Conservation (phyloP, 2,797 vertebrate species). For the Dromococcyx pavoninus region DNA sequence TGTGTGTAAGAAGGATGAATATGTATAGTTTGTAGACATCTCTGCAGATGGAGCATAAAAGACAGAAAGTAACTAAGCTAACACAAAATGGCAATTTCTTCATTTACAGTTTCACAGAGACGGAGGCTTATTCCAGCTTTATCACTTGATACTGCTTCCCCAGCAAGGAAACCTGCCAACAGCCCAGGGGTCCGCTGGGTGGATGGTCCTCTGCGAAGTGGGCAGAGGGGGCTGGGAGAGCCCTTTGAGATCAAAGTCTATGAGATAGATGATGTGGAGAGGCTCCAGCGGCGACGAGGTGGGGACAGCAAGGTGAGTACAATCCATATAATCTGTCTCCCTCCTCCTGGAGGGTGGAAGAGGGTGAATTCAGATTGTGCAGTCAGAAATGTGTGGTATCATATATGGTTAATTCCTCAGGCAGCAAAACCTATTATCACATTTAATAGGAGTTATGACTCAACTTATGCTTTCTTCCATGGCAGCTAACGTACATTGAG, state of each 20-base stretch:
- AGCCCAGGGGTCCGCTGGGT: conserved; percentile 85
- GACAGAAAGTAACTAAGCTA: not conserved
- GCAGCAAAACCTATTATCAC: not conserved
- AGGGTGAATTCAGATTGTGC: not conserved
- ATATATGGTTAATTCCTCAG: not conserved
- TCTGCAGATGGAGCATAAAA: not conserved
- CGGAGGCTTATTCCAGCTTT: conserved; percentile 87
- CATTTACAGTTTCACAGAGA: conserved; percentile 81
- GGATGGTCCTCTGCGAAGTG: conserved; percentile 87
- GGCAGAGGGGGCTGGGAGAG: conserved; percentile 84
- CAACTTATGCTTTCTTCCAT: not conserved
- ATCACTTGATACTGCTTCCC: conserved; percentile 81
- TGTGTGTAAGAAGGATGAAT: not conserved
- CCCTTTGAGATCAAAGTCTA: conserved; percentile 95
- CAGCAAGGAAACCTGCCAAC: conserved; percentile 81
- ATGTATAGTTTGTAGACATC: not conserved
- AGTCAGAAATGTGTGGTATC: not conserved
- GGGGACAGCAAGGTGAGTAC: conserved; percentile 84
- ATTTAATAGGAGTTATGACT: not conserved
- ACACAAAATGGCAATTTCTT: not conserved
- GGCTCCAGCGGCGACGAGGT: conserved; percentile 87
- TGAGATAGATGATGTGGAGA: conserved; percentile 91
- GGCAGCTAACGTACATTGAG: too few relatives aligned
- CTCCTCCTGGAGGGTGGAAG: not conserved
- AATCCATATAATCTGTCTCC: not conserved